Evolutionary conservation across 1,140 invertebrate species (phyloP).

Genomic region (Riptortus pedestris): DNA sequence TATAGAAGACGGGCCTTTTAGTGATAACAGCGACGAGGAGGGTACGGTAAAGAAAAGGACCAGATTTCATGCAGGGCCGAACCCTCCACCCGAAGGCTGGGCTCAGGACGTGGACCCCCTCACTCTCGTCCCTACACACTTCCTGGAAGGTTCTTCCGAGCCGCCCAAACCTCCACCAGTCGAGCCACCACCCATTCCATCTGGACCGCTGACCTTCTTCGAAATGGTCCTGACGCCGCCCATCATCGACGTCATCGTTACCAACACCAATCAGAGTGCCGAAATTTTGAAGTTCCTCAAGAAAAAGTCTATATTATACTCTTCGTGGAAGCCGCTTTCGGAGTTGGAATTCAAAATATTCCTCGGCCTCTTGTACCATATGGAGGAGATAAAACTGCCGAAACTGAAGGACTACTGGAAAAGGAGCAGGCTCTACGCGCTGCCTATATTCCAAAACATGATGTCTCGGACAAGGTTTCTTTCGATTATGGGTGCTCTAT

Average conservation of each 20-base stretch:
- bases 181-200: not conserved
- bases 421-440: not conserved
- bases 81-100: not conserved
- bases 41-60: not conserved
- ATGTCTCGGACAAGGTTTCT: not conserved
- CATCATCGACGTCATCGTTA: not conserved
- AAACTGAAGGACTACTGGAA: not conserved
- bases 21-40: not conserved
- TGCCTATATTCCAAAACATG: not conserved
- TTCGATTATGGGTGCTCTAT: not conserved
- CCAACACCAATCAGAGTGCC: not conserved
- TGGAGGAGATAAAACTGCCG: not conserved
- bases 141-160: not conserved
- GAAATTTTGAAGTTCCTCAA: not conserved
- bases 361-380: not conserved
- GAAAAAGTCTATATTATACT: not conserved
- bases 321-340: not conserved
- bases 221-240: not conserved
- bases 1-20: not conserved
- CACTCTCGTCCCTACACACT: not conserved
- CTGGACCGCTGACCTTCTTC: not conserved
- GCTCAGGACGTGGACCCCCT: not conserved
- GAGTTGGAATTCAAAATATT: not conserved
- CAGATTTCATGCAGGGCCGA: too few species aligned
- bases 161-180: too few species aligned